A percentile compares a stretch with the other conserved stretches of the same genome.
Conservation (phyloP, 1,140 invertebrate genomes). For the Musca vetustissima region DNA sequence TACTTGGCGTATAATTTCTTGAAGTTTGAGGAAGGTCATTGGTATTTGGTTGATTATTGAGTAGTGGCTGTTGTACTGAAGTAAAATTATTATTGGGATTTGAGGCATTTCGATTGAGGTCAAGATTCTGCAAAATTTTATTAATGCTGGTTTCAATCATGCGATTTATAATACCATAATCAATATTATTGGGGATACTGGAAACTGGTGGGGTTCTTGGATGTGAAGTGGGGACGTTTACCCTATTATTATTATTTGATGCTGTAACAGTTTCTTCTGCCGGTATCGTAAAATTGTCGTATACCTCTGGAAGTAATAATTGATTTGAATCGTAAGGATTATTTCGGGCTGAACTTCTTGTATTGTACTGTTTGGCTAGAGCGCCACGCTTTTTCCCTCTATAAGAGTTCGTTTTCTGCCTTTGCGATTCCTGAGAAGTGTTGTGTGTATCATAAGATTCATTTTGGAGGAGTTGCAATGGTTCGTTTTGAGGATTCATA, state of each 20-base stretch:
- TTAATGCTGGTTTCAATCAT: neutral
- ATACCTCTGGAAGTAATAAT: too few species aligned
- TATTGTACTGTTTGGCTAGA: neutral
- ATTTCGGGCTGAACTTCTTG: neutral
- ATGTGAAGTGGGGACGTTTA: neutral
- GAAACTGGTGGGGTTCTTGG: too few species aligned
- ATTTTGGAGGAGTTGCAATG: too few species aligned
- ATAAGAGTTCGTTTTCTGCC: neutral
- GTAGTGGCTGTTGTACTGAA: neutral
- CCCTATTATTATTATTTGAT: neutral
- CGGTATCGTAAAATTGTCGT: too few species aligned
- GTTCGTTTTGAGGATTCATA: too few species aligned
- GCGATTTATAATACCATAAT: neutral
- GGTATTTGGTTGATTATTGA: neutral
- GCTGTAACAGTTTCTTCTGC: neutral
- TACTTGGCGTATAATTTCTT: neutral
- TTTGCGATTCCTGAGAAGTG: too few species aligned
- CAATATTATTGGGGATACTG: neutral
- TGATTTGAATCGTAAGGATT: neutral
- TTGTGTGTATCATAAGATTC: too few species aligned
- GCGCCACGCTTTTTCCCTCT: neutral
- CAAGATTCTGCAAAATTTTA: neutral
- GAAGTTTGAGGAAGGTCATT: neutral
- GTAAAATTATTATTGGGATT: neutral
- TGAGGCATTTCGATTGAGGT: neutral